Conservation (phyloP, 2,797 vertebrate species). For the Pyrocephalus nanus region DNA sequence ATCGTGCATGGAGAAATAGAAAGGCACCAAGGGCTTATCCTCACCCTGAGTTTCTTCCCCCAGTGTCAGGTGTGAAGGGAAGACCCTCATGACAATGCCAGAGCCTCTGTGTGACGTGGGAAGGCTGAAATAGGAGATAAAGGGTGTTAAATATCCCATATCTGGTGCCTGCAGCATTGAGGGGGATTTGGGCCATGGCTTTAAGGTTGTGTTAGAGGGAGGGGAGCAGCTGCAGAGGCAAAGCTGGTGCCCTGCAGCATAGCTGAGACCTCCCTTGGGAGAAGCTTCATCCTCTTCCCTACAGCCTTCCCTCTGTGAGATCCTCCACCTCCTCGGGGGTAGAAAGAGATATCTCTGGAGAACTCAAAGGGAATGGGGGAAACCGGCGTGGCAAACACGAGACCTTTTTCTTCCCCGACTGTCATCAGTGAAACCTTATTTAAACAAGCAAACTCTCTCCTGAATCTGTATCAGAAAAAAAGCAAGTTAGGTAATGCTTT, state of each 20-base stretch:
- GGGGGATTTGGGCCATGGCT: neutral
- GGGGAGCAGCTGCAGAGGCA: neutral
- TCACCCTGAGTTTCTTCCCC: neutral
- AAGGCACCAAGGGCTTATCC: neutral
- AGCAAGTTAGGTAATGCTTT: slow-evolving; percentile 44
- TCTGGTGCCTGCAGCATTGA: neutral
- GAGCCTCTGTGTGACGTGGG: neutral
- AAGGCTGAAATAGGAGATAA: neutral
- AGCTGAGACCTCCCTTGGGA: neutral
- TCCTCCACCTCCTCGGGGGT: neutral
- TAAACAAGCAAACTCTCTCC: neutral
- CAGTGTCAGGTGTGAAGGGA: neutral
- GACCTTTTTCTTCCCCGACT: neutral
- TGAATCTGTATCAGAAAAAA: neutral
- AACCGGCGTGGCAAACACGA: neutral
- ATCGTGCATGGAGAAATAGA: neutral
- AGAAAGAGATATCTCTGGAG: neutral
- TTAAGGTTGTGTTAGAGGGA: neutral
- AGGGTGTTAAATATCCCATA: neutral
- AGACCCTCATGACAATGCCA: neutral
- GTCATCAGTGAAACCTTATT: neutral
- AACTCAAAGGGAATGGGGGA: neutral
- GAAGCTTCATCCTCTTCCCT: neutral
- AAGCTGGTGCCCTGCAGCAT: neutral
- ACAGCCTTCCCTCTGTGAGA: neutral